Conservation (phyloP, 2,888 invertebrate genomes). For the Rotaria magnacalcarata region DNA sequence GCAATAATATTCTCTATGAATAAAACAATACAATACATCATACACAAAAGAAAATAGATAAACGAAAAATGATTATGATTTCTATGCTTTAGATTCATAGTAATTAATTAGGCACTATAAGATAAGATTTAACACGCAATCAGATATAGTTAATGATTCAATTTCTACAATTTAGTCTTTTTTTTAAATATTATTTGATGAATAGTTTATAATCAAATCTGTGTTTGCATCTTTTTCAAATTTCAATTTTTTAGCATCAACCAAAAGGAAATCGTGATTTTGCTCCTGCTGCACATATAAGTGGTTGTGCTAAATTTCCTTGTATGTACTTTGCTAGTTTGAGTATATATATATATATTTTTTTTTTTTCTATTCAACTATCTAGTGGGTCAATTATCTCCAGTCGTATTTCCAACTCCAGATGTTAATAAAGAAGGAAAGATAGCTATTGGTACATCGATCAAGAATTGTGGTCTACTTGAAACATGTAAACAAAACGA, state of each 20-base stretch:
- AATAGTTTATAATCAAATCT: too few relatives aligned
- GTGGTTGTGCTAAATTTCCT: constrained; percentile 53
- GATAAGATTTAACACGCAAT: too few relatives aligned
- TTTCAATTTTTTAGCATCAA: constrained; percentile 39
- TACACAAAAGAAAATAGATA: too few relatives aligned
- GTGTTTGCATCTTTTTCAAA: too few relatives aligned
- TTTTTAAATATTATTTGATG: too few relatives aligned
- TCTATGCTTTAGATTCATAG: neutral
- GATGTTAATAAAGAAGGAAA: constrained; percentile 48
- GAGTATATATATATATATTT: neutral
- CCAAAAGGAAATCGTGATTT: constrained; percentile 50
- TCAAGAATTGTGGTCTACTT: constrained; percentile 61
- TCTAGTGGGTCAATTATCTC: constrained; percentile 46
- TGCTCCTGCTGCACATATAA: constrained; percentile 52
- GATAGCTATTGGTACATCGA: constrained; percentile 50
- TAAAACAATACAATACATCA: too few relatives aligned
- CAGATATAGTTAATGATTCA: too few relatives aligned
- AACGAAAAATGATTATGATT: too few relatives aligned
- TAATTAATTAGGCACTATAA: neutral
- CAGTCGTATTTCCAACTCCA: constrained; percentile 48
- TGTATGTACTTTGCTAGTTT: constrained; percentile 47
- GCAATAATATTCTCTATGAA: too few relatives aligned
- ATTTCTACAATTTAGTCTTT: too few relatives aligned
- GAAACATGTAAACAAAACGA: constrained; percentile 56
- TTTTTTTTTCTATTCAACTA: neutral